phyloP scores from a whole-genome alignment of 1,140 invertebrate species.

The Drosophila burlai region DNA sequence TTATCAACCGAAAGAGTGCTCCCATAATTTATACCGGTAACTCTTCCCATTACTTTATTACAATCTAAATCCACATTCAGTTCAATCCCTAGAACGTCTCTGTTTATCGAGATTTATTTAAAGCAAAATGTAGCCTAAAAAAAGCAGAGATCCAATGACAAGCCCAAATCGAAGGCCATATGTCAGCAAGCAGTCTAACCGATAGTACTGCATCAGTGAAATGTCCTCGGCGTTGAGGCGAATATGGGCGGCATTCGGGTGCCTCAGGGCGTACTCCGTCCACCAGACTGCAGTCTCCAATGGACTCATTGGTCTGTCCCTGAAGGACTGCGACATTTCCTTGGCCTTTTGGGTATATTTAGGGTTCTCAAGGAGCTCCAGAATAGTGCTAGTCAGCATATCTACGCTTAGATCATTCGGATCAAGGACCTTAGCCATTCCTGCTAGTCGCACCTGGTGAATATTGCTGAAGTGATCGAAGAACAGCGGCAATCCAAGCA shows the following conservation, averaged over 20 bases:
- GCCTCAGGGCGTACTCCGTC: constrained; percentile 87
- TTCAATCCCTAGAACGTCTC: too few relatives aligned
- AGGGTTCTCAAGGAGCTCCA: constrained; percentile 22
- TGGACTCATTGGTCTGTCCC: constrained; percentile 86
- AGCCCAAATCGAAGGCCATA: constrained; percentile 24
- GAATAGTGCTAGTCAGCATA: constrained; percentile 15
- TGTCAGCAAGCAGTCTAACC: constrained; percentile 13
- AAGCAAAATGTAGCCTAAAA: constrained; percentile 7
- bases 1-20: too few relatives aligned
- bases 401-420: constrained; percentile 17
- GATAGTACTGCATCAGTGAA: constrained; percentile 38
- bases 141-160: background rate
- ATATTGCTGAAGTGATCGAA: constrained; percentile 59
- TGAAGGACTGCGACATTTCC: constrained; percentile 85
- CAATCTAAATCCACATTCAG: too few relatives aligned
- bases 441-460: constrained; percentile 80
- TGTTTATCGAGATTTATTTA: background rate
- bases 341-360: constrained; percentile 16
- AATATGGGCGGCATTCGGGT: constrained; percentile 74
- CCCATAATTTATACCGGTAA: too few relatives aligned
- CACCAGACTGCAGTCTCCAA: constrained; percentile 87
- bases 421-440: constrained; percentile 85
- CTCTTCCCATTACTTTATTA: too few relatives aligned
- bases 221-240: constrained; percentile 70
- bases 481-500: constrained; percentile 53